These are phyloP conservation scores for Athripsodes cinereus DNA, from an alignment of 2,888 invertebrate genomes.

Conservation along the genomic window DNA sequence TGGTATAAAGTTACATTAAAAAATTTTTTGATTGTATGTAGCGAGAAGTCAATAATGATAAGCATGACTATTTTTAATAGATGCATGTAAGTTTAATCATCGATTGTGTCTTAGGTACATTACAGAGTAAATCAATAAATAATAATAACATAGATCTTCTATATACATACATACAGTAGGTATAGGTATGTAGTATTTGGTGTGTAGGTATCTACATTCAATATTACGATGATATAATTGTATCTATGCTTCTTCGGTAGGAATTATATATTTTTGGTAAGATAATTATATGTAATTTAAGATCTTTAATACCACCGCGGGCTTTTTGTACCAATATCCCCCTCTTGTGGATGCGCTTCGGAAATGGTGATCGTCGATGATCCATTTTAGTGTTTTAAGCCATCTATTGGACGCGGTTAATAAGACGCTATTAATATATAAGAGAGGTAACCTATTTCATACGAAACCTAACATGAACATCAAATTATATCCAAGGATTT, in stretches of 20 bases:
- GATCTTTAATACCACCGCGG: constrained; percentile 20
- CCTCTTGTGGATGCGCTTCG: background rate
- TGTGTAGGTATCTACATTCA: background rate
- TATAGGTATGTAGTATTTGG: no score
- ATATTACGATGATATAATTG: constrained; percentile 5
- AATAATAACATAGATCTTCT: no score
- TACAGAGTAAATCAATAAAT: no score
- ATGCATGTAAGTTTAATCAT: no score
- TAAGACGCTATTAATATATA: constrained; percentile 10
- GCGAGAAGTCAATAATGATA: no score
- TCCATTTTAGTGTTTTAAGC: constrained; percentile 1
- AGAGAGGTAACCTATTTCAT: background rate
- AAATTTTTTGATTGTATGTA: no score
- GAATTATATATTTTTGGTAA: constrained; percentile 20
- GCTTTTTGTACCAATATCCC: constrained; percentile 5
- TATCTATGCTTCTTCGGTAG: constrained; percentile 17
- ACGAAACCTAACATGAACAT: background rate
- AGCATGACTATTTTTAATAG: no score
- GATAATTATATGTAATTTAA: constrained; percentile 26
- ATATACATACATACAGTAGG: no score
- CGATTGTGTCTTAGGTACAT: no score
- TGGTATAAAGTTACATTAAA: no score
- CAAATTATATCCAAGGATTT: no score
- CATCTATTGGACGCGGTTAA: constrained; percentile 6
- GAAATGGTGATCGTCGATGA: constrained; percentile 2